phyloP scores from a whole-genome alignment of 2,888 invertebrate species.

The Drosophila demipolita region DNA sequence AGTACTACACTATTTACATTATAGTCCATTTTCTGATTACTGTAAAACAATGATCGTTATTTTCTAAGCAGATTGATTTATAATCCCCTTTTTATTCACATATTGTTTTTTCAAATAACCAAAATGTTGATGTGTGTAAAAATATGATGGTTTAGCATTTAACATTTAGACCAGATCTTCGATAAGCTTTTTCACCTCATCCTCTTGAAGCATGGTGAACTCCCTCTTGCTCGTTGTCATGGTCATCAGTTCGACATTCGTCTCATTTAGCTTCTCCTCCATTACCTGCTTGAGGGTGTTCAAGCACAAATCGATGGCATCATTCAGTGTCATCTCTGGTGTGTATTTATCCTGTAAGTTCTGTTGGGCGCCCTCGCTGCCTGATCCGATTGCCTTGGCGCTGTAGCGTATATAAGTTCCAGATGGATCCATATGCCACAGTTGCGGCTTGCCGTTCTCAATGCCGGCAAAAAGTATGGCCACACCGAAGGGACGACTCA shows the following conservation, averaged over 20 bases:
- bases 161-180: conserved; percentile 88
- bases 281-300: conserved; percentile 97
- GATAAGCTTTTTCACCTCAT: conserved; percentile 96
- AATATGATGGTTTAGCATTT: conserved; percentile 5
- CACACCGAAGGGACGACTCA: conserved; percentile 99
- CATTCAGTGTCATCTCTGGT: conserved; percentile 96
- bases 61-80: conserved; percentile 54
- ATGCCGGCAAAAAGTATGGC: conserved; percentile 97
- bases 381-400: conserved; percentile 99
- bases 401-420: conserved; percentile 99
- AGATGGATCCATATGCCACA: conserved; percentile 99
- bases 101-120: conserved; percentile 33
- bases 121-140: conserved; percentile 24
- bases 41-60: neutral
- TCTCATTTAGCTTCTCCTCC: conserved; percentile 99
- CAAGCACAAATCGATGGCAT: conserved; percentile 95
- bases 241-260: conserved; percentile 98
- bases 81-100: conserved; percentile 76
- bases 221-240: conserved; percentile 92
- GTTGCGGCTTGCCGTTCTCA: conserved; percentile 96
- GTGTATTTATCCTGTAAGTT: conserved; percentile 91
- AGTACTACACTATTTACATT: neutral
- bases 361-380: conserved; percentile 99
- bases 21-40: neutral
- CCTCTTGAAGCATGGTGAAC: conserved; percentile 96